These are phyloP conservation scores for Phaethornis superciliosus DNA, from an alignment of 2,113 vertebrate species.

Conservation along the genomic window DNA sequence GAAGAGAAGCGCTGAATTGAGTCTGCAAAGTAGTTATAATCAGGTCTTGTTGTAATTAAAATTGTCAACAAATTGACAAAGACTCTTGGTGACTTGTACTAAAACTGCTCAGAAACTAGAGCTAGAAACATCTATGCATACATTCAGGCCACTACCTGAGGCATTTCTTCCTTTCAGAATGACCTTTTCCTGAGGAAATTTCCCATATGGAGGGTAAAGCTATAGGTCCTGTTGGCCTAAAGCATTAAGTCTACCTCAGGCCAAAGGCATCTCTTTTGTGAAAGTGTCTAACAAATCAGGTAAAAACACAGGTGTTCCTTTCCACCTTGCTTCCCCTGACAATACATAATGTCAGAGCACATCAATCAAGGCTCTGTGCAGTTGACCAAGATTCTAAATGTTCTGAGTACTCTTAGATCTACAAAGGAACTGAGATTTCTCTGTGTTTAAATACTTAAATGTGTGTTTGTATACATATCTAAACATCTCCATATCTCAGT, in stretches of 20 bases:
- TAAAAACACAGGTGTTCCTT: neutral
- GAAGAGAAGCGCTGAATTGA: neutral
- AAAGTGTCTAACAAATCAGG: neutral
- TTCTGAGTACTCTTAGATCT: neutral
- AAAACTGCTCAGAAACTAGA: neutral
- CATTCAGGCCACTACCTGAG: neutral
- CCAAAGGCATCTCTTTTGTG: neutral
- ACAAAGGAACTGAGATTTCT: neutral
- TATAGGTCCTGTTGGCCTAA: neutral
- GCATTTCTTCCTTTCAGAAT: neutral
- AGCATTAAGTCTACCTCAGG: neutral
- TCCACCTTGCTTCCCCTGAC: neutral
- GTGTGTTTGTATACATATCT: neutral
- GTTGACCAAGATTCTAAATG: neutral
- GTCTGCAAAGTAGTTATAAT: conserved; percentile 45
- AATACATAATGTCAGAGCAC: neutral
- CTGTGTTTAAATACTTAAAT: rapidly evolving
- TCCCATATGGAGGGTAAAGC: neutral
- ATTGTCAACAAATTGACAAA: conserved; percentile 58
- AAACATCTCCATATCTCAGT: neutral
- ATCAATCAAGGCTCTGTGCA: neutral
- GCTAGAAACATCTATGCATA: neutral
- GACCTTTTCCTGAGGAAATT: neutral
- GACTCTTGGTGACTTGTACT: neutral
- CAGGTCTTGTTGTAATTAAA: conserved; percentile 59